phyloP scores from a whole-genome alignment of 2,113 vertebrate species.

The Tiliqua scincoides region DNA sequence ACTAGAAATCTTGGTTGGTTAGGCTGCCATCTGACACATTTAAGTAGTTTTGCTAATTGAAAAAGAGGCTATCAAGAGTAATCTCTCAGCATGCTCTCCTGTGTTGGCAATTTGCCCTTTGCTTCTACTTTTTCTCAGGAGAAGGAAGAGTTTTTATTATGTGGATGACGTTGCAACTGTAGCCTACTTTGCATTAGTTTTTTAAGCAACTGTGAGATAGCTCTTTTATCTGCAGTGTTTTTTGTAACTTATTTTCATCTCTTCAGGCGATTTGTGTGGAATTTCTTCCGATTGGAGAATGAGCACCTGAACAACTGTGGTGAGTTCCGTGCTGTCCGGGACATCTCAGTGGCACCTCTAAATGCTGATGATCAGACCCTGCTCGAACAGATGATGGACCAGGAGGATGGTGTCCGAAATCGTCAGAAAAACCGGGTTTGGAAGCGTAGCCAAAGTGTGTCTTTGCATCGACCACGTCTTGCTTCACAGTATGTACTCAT shows the following conservation, averaged over 20 bases:
- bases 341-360: conserved; percentile 96
- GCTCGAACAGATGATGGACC: conserved; percentile 99
- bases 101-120: not conserved
- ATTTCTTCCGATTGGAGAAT: conserved; percentile 98
- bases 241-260: not conserved
- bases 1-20: not conserved
- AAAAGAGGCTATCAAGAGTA: not conserved
- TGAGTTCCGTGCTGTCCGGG: conserved; percentile 95
- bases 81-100: not conserved
- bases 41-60: not conserved
- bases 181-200: not conserved
- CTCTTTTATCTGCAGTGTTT: not conserved
- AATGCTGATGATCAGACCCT: conserved; percentile 98
- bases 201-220: not conserved
- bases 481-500: conserved; percentile 86
- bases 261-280: conserved; percentile 95
- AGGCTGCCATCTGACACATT: accelerated
- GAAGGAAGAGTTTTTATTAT: not conserved
- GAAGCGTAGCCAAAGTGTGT: conserved; percentile 93
- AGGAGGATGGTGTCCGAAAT: conserved; percentile 95
- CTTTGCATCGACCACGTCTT: conserved; percentile 88
- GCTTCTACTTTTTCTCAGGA: accelerated
- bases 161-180: not conserved
- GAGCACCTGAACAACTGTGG: conserved; percentile 99
- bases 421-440: conserved; percentile 92